Conservation (phyloP, 2,113 vertebrate species). For the Centrocercus urophasianus region DNA sequence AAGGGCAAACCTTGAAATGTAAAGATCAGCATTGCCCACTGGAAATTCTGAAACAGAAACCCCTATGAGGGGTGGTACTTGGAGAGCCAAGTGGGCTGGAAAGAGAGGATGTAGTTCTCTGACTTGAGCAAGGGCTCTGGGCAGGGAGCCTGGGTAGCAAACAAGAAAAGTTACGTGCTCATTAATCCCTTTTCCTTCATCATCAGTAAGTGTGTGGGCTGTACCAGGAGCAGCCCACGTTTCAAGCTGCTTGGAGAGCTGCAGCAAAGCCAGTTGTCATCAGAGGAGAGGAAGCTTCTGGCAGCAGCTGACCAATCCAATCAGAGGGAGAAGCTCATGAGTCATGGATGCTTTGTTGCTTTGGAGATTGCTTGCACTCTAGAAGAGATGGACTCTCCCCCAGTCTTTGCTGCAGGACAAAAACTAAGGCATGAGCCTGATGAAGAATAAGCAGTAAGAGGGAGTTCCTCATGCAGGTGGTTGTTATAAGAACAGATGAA, state of each 20-base stretch:
- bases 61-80: background rate
- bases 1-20: background rate
- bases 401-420: background rate
- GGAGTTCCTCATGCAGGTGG: background rate
- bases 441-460: background rate
- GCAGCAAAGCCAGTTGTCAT: background rate
- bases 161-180: background rate
- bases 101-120: background rate
- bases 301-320: background rate
- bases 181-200: background rate
- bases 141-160: background rate
- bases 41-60: background rate
- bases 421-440: background rate
- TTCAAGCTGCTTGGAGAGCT: background rate
- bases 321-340: background rate
- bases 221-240: background rate
- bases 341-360: background rate
- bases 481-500: background rate
- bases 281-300: background rate
- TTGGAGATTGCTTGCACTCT: background rate
- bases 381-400: background rate
- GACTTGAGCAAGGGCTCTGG: background rate
- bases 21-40: background rate
- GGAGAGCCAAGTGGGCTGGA: background rate
- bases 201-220: background rate